Evolutionary conservation across 2,113 vertebrate genomes (phyloP).

Genomic region (Carassius carassius): DNA sequence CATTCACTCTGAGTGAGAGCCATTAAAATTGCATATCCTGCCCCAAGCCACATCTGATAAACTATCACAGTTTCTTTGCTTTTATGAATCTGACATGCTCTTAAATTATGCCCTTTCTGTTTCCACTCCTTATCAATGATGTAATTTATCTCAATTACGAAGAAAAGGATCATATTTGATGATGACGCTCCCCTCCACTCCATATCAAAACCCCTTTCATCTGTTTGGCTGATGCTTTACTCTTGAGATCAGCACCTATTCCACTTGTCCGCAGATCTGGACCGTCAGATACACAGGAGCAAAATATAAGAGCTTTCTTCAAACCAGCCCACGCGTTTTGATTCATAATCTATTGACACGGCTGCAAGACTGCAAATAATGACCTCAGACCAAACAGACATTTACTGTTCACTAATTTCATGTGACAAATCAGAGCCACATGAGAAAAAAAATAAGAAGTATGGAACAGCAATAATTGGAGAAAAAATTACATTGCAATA

Average conservation of each 20-base stretch:
- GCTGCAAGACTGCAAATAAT: no score
- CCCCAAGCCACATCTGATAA: conserved; percentile 53
- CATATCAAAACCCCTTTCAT: conserved; percentile 8
- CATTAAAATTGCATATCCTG: conserved; percentile 58
- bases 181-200: neutral
- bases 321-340: neutral
- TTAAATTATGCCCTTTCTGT: conserved; percentile 47
- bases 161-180: conserved; percentile 42
- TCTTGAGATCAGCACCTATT: neutral
- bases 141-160: conserved; percentile 38
- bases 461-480: no score
- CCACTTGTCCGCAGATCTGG: conserved; percentile 18
- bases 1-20: conserved; percentile 46
- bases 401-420: neutral
- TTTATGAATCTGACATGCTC: conserved; percentile 57
- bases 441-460: neutral
- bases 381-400: neutral
- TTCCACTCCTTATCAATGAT: conserved; percentile 33
- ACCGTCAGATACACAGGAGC: conserved; percentile 10
- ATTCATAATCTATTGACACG: conserved; percentile 27
- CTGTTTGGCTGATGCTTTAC: neutral
- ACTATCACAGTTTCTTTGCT: conserved; percentile 53
- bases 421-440: neutral
- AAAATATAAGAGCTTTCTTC: conserved; percentile 31
- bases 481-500: no score